Evolutionary conservation across 2,113 vertebrate species (phyloP).

Genomic region (Corapipo altera): DNA sequence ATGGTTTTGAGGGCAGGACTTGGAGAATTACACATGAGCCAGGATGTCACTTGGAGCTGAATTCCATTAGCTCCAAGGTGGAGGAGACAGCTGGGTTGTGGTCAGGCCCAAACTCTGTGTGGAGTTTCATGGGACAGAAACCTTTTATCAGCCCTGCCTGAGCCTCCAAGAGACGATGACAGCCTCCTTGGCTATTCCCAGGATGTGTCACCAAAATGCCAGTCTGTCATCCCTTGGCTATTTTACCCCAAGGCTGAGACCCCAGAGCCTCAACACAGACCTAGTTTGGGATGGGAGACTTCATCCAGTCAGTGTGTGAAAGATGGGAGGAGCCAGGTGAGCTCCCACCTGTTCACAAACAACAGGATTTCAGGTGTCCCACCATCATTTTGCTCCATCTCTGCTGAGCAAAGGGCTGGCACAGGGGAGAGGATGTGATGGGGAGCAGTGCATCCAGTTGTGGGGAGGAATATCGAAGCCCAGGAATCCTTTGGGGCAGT

Average conservation of each 20-base stretch:
- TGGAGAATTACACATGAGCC: neutral
- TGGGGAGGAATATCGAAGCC: neutral
- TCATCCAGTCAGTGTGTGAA: neutral
- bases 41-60: fast-evolving
- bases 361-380: neutral
- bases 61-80: neutral
- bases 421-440: neutral
- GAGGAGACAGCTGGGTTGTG: neutral
- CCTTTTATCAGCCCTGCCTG: neutral
- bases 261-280: neutral
- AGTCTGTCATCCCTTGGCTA: neutral
- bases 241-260: neutral
- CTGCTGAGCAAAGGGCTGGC: neutral
- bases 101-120: neutral
- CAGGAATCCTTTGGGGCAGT: neutral
- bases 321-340: neutral
- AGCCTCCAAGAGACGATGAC: neutral
- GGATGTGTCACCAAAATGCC: neutral
- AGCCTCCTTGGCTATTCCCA: neutral
- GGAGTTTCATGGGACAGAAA: neutral
- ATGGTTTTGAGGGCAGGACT: neutral
- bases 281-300: neutral
- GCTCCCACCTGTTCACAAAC: neutral
- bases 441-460: neutral
- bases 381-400: neutral